Base-by-base conservation (phyloP, 2,888 invertebrate species). In the Ochropleura leucogaster region DNA sequence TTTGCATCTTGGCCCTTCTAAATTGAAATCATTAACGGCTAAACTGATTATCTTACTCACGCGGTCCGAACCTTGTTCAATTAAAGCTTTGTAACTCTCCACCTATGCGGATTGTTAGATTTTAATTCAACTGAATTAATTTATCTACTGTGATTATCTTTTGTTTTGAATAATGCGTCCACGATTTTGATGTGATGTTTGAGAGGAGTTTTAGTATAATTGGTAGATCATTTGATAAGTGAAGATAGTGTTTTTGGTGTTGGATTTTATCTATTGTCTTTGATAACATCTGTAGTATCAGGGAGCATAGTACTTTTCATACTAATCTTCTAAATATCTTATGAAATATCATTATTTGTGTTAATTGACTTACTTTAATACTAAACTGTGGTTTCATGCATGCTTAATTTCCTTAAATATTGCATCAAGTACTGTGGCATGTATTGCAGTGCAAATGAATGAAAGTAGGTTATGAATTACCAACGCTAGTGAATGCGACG, bases 1-100 rank as follows among this genome's bases (percentile, higher is more conserved):
- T 95, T 94, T 94, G 92, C 95, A 95, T 94, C 91, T 86, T 89
- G 89, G 89, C 93, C 94, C 93, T 94, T 95, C 95, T 95, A 95
- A 96, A 95, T 93, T 94, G 93, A 93, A 95, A 95, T 95, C 95
- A 95, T 96, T 96, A 95, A 95, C 91, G 93, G 92, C 79, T 86
- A 79, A 85, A 89, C 88, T 91, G 96, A 96, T 96, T 95, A 96
- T 96, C 96, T 95, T 88, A 88, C 95, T 96, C 96, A 96, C 96
- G 96, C 95, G 93, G 88, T 91, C 77, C 90, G 90, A 92, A 91
- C 90, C 88, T 88, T 90, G 91, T 93, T 95, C 96, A 96, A 96
- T 96, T 96, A 96, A 75, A 96, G 94, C 91, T 92, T 93, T 94
- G 94, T 94, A 92, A 93, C 94, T 95, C 93, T 94, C 92, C 93